Conservation (phyloP, 64 coral and sea anemone species). For the Actinia equina region DNA sequence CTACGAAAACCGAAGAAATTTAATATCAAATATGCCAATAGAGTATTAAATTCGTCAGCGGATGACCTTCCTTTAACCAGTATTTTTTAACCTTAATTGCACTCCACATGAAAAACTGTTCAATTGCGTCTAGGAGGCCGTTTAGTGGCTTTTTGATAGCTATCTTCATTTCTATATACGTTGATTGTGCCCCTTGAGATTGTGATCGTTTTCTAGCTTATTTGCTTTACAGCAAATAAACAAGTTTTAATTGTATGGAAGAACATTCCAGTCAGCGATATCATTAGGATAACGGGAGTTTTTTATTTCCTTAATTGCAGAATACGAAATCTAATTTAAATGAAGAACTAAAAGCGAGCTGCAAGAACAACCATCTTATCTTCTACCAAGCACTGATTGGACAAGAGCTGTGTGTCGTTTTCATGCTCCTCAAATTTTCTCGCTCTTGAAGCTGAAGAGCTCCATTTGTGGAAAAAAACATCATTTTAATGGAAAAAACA, state of each 20-base stretch:
- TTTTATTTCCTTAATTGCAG: neutral
- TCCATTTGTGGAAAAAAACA: neutral
- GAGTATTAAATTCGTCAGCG: neutral
- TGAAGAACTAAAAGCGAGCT: too few relatives aligned
- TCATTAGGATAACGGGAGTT: neutral
- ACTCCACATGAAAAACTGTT: neutral
- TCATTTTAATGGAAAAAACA: neutral
- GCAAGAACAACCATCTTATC: too few relatives aligned
- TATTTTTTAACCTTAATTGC: constrained; percentile 2
- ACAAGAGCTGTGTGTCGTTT: neutral
- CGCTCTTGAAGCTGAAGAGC: neutral
- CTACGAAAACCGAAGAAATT: neutral
- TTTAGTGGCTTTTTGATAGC: neutral
- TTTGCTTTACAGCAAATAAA: neutral
- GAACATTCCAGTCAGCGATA: neutral
- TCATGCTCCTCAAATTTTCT: neutral
- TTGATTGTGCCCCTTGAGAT: neutral
- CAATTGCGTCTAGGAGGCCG: neutral
- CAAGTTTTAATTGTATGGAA: neutral
- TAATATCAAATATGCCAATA: neutral
- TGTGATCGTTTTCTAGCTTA: too few relatives aligned
- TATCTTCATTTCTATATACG: neutral
- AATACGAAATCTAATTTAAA: neutral
- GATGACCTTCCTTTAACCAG: neutral
- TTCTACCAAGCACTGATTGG: too few relatives aligned